Evolutionary conservation across 2,113 vertebrate genomes (phyloP).

Genomic region (Oncorhynchus mykiss): DNA sequence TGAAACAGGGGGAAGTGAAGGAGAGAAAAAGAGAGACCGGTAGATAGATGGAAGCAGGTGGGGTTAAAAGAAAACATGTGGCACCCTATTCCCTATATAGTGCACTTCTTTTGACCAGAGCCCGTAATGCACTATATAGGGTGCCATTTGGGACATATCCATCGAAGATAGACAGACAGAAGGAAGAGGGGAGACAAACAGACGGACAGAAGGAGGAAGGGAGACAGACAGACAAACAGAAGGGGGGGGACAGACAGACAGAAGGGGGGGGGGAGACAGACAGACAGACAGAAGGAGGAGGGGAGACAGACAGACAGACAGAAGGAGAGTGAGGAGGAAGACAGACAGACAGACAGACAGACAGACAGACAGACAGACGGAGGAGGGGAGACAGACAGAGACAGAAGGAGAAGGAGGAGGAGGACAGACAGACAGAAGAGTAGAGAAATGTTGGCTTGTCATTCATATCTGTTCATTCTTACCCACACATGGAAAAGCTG

Average conservation of each 20-base stretch:
- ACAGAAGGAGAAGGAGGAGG: not conserved
- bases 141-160: too few species aligned
- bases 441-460: not conserved
- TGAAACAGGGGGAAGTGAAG: too few species aligned
- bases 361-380: not conserved
- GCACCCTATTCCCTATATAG: not conserved
- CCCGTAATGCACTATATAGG: not conserved
- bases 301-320: not conserved
- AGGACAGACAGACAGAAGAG: not conserved
- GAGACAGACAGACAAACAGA: slow-evolving; percentile 6
- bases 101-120: not conserved
- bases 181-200: not conserved
- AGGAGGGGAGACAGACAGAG: not conserved
- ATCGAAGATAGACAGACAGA: not conserved
- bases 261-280: too few species aligned
- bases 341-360: not conserved
- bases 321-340: not conserved
- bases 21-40: too few species aligned
- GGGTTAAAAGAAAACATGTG: too few species aligned
- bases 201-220: not conserved
- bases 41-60: not conserved
- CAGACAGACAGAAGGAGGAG: too few species aligned
- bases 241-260: too few species aligned
- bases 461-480: not conserved
- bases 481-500: not conserved